Evolutionary conservation across 2,888 invertebrate species (phyloP).

Genomic region (Pseudococcus viburni): DNA sequence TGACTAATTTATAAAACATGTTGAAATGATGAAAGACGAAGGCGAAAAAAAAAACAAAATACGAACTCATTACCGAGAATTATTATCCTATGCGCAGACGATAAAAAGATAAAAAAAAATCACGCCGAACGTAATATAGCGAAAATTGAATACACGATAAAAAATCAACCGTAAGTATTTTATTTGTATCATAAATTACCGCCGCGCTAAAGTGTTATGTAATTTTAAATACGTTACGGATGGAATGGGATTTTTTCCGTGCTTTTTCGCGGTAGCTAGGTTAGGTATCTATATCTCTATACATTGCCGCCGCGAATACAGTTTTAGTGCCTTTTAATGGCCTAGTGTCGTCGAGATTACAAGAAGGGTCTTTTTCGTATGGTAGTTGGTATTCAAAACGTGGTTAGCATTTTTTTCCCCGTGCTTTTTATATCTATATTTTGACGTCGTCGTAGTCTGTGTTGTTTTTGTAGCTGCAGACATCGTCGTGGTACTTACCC

Average conservation of each 20-base stretch:
- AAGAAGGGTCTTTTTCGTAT: conserved; percentile 31
- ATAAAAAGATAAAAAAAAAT: conserved; percentile 22
- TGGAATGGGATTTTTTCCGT: neutral
- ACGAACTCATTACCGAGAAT: conserved; percentile 37
- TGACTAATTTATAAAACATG: conserved; percentile 60
- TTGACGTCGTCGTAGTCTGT: neutral
- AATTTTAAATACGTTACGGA: conserved; percentile 55
- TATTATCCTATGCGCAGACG: conserved; percentile 35
- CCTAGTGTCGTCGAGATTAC: conserved; percentile 54
- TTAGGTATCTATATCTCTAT: neutral
- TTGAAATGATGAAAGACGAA: conserved; percentile 36
- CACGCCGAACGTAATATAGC: neutral
- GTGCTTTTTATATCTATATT: neutral
- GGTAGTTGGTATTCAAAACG: conserved; percentile 53
- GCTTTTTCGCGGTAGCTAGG: neutral
- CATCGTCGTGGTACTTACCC: neutral
- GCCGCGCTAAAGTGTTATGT: conserved; percentile 21
- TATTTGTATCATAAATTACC: conserved; percentile 5
- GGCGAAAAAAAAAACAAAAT: neutral
- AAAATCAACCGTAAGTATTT: conserved; percentile 30
- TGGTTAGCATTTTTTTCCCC: conserved; percentile 44
- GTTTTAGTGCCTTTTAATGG: conserved; percentile 54
- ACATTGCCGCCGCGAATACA: conserved; percentile 37
- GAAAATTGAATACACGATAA: conserved; percentile 50
- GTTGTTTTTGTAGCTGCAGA: neutral